Conservation (phyloP, 2,113 vertebrate species). For the Sphaerodactylus townsendi region DNA sequence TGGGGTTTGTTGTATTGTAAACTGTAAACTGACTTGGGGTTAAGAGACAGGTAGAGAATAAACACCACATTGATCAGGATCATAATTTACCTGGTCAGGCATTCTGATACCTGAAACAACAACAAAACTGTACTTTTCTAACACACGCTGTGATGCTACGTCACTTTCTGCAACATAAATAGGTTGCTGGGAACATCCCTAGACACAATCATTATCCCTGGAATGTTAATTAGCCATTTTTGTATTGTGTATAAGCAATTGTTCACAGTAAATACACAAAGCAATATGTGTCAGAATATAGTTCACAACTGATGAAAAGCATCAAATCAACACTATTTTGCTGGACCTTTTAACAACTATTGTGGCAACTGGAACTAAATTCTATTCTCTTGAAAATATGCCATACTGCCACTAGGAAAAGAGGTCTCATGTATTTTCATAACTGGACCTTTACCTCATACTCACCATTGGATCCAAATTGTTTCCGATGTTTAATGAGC, state of each 20-base stretch:
- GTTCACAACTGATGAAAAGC: slow-evolving; percentile 50
- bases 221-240: background rate
- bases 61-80: background rate
- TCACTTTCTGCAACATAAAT: background rate
- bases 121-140: background rate
- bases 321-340: slow-evolving; percentile 17
- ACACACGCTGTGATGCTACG: background rate
- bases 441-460: slow-evolving; percentile 29
- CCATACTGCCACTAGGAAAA: slow-evolving; percentile 7
- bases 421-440: slow-evolving; percentile 36
- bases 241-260: slow-evolving; percentile 32
- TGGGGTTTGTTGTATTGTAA: no score
- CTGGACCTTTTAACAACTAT: slow-evolving; percentile 43
- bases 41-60: no score
- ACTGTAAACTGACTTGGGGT: no score
- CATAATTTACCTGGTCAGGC: background rate
- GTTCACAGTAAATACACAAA: background rate
- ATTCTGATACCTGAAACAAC: background rate
- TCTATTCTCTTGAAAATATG: slow-evolving; percentile 19
- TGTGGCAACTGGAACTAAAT: slow-evolving; percentile 41
- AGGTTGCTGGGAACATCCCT: background rate
- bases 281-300: slow-evolving; percentile 36
- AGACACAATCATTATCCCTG: background rate
- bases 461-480: slow-evolving; percentile 85
- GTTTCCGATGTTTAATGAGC: slow-evolving; percentile 90